phyloP scores from a whole-genome alignment of 2,888 invertebrate species.

The Dryomyza anilis region DNA sequence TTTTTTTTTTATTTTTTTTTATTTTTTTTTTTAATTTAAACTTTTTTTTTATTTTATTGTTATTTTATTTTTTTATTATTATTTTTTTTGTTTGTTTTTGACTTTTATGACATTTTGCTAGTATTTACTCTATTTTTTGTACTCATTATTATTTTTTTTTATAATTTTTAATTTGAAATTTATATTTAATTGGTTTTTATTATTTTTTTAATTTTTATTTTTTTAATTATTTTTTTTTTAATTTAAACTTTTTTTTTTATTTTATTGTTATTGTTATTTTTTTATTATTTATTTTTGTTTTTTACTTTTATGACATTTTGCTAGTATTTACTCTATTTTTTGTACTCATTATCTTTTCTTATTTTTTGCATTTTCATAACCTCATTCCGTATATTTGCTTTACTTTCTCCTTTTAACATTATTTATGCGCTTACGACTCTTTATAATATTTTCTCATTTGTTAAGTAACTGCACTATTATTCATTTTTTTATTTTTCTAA shows the following conservation, averaged over 20 bases:
- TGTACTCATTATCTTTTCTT: not conserved
- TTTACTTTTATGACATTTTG: too few relatives aligned
- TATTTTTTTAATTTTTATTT: conserved; percentile 4
- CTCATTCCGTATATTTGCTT: too few relatives aligned
- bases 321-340: not conserved
- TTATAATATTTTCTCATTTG: too few relatives aligned
- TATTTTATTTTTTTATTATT: not conserved
- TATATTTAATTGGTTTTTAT: too few relatives aligned
- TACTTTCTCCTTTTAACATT: too few relatives aligned
- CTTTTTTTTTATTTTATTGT: not conserved
- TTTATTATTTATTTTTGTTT: too few relatives aligned
- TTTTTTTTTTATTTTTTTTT: not conserved
- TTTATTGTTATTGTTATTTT: conserved; percentile 2
- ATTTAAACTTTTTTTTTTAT: conserved; percentile 21
- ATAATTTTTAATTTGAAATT: too few relatives aligned
- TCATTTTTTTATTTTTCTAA: too few relatives aligned
- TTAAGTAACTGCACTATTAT: too few relatives aligned
- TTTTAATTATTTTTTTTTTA: conserved; percentile 24
- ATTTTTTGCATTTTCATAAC: not conserved
- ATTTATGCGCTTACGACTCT: too few relatives aligned
- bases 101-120: not conserved
- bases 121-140: not conserved
- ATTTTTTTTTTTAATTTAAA: not conserved
- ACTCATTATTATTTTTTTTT: too few relatives aligned
- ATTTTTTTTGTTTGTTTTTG: conserved; percentile 1